Percentiles rank a stretch among this genome's conserved stretches.
Conservation (phyloP, 1,140 invertebrate species). For the Zaprionus ghesquierei region DNA sequence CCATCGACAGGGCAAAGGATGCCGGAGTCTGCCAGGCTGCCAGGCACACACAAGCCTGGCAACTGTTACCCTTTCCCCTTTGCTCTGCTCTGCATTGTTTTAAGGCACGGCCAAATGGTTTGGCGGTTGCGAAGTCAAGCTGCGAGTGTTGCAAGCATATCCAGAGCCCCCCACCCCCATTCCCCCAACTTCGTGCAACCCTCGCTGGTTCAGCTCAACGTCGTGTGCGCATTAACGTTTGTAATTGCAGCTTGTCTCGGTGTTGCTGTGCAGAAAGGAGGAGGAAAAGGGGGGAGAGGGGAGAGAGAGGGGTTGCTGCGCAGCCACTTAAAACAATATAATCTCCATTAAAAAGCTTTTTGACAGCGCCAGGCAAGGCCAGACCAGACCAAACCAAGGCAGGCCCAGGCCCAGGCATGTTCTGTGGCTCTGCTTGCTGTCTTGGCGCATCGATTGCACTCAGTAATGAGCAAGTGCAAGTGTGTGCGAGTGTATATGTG, state of each 20-base stretch:
- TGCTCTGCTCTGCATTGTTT: slow-evolving; percentile 26
- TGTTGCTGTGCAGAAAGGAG: neutral
- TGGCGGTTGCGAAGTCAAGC: slow-evolving; percentile 76
- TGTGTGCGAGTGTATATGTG: neutral
- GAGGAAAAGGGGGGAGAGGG: neutral
- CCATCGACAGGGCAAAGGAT: neutral
- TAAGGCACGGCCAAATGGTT: slow-evolving; percentile 59
- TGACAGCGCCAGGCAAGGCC: slow-evolving; percentile 49
- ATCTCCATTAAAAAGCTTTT: slow-evolving; percentile 81
- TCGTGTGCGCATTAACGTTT: slow-evolving; percentile 70
- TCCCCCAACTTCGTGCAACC: neutral
- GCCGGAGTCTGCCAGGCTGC: neutral
- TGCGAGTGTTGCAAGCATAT: neutral
- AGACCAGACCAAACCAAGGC: too few relatives aligned
- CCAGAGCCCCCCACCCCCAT: neutral
- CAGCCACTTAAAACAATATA: slow-evolving; percentile 80
- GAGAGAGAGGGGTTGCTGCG: neutral
- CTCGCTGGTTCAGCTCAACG: neutral
- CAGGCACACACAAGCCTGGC: neutral
- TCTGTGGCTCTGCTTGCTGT: slow-evolving; percentile 17
- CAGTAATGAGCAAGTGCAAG: slow-evolving; percentile 28
- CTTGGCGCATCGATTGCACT: slow-evolving; percentile 43
- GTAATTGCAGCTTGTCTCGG: slow-evolving; percentile 76
- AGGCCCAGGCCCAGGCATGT: neutral
- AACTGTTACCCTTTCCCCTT: neutral